Base-by-base conservation (phyloP, 1,140 invertebrate genomes). In the Drosophila tani region DNA sequence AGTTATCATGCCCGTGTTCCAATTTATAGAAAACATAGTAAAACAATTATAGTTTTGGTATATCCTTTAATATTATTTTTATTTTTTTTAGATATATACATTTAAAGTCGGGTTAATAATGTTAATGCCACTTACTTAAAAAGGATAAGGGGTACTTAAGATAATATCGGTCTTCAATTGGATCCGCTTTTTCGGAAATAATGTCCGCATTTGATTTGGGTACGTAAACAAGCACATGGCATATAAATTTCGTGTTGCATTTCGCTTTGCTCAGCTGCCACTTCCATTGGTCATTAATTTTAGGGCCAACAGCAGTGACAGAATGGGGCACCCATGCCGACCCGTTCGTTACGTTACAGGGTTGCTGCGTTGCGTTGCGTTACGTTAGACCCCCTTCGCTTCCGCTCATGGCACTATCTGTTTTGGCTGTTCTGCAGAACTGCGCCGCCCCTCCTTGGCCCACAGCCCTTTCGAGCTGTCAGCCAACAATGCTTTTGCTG, bases 401-500 rank as follows among this genome's bases (percentile, higher is more conserved):
- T 17, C 9, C 46, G 14, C 7, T 15, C 45, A 41, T 75, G 74
- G 12, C 65, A 73, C 46, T 74, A 75, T 71, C 49, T 71, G 53
- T 57, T 71, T 46, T 56, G 65, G 43, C 43, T 62, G 43, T 66
- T 59, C 27, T 15, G 27, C 70, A 43, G 62, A 45, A 41, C 41
- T 56, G 35, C 40, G 27, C 46, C 15, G n/a, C 40, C 24, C 14
- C 59, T 27, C 32, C 32, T 41, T 53, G 24, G 40, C 43, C 53
- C 40, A 27, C 50, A 57, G 58, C 81, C 63, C 58, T 79, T 73
- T 66, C 45, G 58, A 62, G 79, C 81, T 85, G 86, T 90, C 85
- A 90, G 60, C 74, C 85, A 90, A 90, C 85, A 90, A 90, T 90
- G 85, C 85, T 88, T 90, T 90, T 85, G 81, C 85, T 90, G 85